A percentile compares a stretch with the other conserved stretches of the same genome.
Conservation (phyloP, 2,113 vertebrate species). For the Tachycineta bicolor region DNA sequence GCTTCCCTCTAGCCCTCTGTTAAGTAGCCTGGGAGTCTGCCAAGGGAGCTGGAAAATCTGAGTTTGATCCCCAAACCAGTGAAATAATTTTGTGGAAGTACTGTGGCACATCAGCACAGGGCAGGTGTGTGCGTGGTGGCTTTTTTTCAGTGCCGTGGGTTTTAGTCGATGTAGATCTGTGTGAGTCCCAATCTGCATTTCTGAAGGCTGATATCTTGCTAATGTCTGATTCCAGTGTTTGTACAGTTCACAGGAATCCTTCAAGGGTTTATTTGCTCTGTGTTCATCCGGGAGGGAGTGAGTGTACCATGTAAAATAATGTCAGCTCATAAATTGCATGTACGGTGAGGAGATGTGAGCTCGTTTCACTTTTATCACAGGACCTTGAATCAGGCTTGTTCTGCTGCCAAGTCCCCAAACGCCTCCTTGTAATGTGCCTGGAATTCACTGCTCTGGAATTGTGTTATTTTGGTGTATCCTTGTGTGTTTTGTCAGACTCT, state of each 20-base stretch:
- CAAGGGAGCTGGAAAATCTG: not conserved
- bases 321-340: slow-evolving; percentile 54
- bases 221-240: not conserved
- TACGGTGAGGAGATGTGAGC: not conserved
- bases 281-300: slow-evolving; percentile 56
- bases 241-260: slow-evolving; percentile 46
- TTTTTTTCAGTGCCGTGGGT: not conserved
- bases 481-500: not conserved
- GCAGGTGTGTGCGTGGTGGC: accelerated
- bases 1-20: not conserved
- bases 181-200: slow-evolving; percentile 26
- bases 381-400: slow-evolving; percentile 30
- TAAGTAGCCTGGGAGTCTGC: not conserved
- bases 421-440: not conserved
- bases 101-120: accelerated
- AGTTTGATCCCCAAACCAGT: not conserved
- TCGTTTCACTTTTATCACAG: slow-evolving; percentile 30
- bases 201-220: slow-evolving; percentile 19
- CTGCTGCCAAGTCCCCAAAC: slow-evolving; percentile 29
- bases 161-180: not conserved
- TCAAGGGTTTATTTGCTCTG: slow-evolving; percentile 60
- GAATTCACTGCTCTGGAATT: slow-evolving; percentile 3
- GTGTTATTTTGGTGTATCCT: not conserved
- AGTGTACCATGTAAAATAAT: slow-evolving; percentile 55
- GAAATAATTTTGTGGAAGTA: not conserved